Base-by-base conservation (phyloP, 2,113 vertebrate species). In the Myotis brandtii region DNA sequence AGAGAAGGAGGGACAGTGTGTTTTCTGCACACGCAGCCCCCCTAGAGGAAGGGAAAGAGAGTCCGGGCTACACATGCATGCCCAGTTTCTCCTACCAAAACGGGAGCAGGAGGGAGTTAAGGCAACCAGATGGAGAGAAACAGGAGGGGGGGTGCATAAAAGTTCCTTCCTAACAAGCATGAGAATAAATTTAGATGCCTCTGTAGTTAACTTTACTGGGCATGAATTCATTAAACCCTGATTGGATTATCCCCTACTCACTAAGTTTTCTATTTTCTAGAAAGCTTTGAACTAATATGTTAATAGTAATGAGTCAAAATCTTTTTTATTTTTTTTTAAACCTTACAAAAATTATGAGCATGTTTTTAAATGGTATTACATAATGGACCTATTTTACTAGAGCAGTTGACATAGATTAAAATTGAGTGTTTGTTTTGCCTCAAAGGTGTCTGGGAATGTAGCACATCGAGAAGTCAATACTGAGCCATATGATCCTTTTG, bases 381-480 rank as follows among this genome's bases (percentile, higher is more conserved):
- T 20, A 13, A 43, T 79, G 37, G 9, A 56, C 34, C 86, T 80
- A 30, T 80, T 94, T 95, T 56, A 64, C 86, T 73, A 21, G 5
- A 72, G 8, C 21, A 18, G 0, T 13, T 50, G 56, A 75, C 7
- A 25, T 56, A 86, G 23, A 67, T 9, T 48, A 9, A 83, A n/a
- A 37, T 46, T 73, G 64, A 66, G 9, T 40, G 0, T 4, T 86
- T 82, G 32, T 32, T 85, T 97, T 98, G 1, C 93, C 5, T 96
- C 89, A 0, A 76, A 99, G 99, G 99, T 98, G 6, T 94, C 97
- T 93, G 94, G 12, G 50, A 98, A 98, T 76, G 67, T 67, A 43
- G 83, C 87, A 86, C 97, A 99, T 43, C 98, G 98, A 1, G 99
- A 99, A 8, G 98, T 99, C 89, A 99, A 99, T 75, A 99, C 99